Base-by-base conservation (phyloP, 2,888 invertebrate genomes). In the Tholera decimalis region DNA sequence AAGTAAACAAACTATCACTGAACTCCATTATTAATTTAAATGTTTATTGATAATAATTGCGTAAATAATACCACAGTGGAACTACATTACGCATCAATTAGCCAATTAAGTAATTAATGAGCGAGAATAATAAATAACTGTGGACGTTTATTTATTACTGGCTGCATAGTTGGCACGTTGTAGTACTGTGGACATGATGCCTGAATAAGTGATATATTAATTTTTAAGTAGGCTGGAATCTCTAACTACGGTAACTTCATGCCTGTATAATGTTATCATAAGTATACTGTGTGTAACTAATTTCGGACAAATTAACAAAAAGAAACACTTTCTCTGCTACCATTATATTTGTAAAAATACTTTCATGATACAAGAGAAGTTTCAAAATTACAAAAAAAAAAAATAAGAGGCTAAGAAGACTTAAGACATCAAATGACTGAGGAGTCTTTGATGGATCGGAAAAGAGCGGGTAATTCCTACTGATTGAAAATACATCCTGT, bases 41-140 rank as follows among this genome's bases (percentile, higher is more conserved):
- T 76, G 58, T 79, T 71, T 66, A 66, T 63, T 60, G 46, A 59
- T 37, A 59, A 59, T 58, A 60, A 77, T 60, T 58, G 67, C 33
- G 69, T 79, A 72, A 79, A 83, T 74, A 74, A 69, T 69, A 63
- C 62, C 44, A 54, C 61, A 26, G 37, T 50, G 62, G 76, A 72
- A 74, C 58, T 72, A 70, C 59, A 82, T 82, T 76, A 79, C 79
- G 84, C 86, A 80, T 82, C 86, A 86, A 87, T 86, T 86, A 84
- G 72, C 84, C 84, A 83, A 82, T 85, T 83, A 85, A 75, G 74
- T 86, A 83, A 86, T 86, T 84, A 85, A 83, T 84, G 80, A 75
- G 76, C 69, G 58, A 43, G 64, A 74, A 76, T 77, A 84, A 84
- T 83, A 82, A 79, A 85, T 76, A 73, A 75, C 73, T 44, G 55